Evolutionary conservation across 1,140 invertebrate species (phyloP), one percentile per base, ranked within the genome.

Genomic region (Eupeodes corollae): DNA sequence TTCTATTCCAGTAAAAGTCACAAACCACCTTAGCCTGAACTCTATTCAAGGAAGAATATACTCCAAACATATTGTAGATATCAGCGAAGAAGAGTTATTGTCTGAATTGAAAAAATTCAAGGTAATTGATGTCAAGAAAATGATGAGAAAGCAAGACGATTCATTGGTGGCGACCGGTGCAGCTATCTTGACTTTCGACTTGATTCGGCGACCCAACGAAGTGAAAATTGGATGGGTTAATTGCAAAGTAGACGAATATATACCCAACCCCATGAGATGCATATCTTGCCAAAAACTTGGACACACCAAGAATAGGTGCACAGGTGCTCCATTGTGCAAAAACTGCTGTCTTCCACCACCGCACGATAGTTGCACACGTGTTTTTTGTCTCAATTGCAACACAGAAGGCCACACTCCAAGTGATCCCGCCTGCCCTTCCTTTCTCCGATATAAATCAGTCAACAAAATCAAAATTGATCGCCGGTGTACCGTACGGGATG

Each of bases 301-400:
- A n/a, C 48, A 49, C 32, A 45, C 48, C 34, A 19, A 38, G 33
- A 46, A 50, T 42, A 21, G 37, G n/a, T 50, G 43, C 34, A 50
- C 45, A 26, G 42, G 42, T 32, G 19, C 42, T 19, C 13, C 30
- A 46, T 14, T 42, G 11, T 49, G 42, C 33, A 40, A 26, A 33
- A 49, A 41, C 21, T 50, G 48, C 30, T 31, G 48, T 12, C 32
- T 42, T 11, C 18, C 30, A 16, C 38, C 44, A 14, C 49, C 42
- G 19, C 15, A 26, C 6, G 44, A 16, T 30, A 14, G 15, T 30
- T 46, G 49, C 32, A 35, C 9, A 10, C 38, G 30, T 10, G 40
- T 34, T 21, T 37, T 37, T 26, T 50, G 44, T 12, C 31, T 40
- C 9, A 50, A 46, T 21, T 50, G 44, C 33, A 45, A 33, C 32